Base-by-base conservation (phyloP, 2,113 vertebrate species). In the Perca flavescens region DNA sequence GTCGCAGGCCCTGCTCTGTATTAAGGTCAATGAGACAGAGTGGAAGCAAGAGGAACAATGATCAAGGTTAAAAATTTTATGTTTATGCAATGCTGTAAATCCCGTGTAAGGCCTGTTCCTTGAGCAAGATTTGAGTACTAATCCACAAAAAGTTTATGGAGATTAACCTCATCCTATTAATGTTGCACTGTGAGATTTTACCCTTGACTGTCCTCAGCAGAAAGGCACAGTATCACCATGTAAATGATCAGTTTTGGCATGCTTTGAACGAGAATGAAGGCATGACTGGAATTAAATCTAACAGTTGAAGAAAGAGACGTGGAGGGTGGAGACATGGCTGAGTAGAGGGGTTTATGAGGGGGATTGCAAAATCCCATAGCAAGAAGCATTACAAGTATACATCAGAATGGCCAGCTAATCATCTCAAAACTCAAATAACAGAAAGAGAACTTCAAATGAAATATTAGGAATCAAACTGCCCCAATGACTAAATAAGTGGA, bases 101-200 rank as follows among this genome's bases (percentile, higher is more conserved):
- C 74, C 89, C n/a, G 68, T 75, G 56, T 84, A 49, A 77, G 52
- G 60, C 75, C 74, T 71, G 63, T 60, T 86, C 62, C 78, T 73
- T 19, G 19, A 66, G 34, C 64, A 71, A 76, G 63, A 66, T 79
- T 53, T 60, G 78, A 40, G 76, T 80, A 73, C 63, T 82, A 88
- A 90, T 86, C 79, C 66, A 62, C 49, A 11, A 11, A 77, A 54
- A 61, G 69, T 80, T 88, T 82, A 89, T 74, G 79, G 69, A 77
- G 72, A 86, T 86, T 82, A 80, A 74, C 58, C 53, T 85, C 77
- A 71, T 88, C 85, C 83, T 77, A 70, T 89, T 92, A 83, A 79
- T 50, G 74, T 47, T 15, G 75, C 70, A 15, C 50, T 58, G 77
- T 74, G 56, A 83, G 63, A 79, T 83, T 84, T 86, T 82, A 80